These are phyloP conservation scores for Ochotona curzoniae DNA, from an alignment of 2,113 vertebrate species.

Conservation along the genomic window DNA sequence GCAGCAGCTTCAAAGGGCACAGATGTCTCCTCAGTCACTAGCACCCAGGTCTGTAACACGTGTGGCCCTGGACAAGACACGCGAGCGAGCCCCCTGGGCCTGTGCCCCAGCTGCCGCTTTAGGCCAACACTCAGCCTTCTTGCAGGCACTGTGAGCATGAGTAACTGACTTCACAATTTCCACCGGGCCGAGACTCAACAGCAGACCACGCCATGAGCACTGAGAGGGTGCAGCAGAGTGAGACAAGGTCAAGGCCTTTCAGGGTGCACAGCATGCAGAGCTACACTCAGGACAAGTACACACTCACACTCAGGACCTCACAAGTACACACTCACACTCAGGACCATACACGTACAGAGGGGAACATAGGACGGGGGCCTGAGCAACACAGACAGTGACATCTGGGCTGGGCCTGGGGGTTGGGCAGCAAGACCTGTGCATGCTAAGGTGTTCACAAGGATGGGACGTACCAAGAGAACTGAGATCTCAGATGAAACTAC, in stretches of 20 bases:
- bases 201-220: not conserved
- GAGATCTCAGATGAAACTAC: not conserved
- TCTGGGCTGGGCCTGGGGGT: not conserved
- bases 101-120: too few species aligned
- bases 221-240: not conserved
- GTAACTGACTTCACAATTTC: not conserved
- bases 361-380: not conserved
- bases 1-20: not conserved
- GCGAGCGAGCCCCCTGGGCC: not conserved
- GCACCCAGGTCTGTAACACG: not conserved
- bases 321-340: too few species aligned
- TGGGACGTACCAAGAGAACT: not conserved
- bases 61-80: not conserved
- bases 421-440: not conserved
- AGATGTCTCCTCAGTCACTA: not conserved
- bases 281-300: too few species aligned
- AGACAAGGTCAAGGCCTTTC: not conserved
- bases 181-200: not conserved
- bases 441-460: not conserved
- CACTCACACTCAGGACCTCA: too few species aligned
- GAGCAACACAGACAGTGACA: not conserved
- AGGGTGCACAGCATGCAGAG: too few species aligned
- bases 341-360: not conserved
- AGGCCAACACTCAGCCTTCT: not conserved
- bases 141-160: not conserved